Evolutionary conservation across 2,888 invertebrate genomes (phyloP), one percentile per base, ranked within the genome.

Genomic region (Elysia crispata): DNA sequence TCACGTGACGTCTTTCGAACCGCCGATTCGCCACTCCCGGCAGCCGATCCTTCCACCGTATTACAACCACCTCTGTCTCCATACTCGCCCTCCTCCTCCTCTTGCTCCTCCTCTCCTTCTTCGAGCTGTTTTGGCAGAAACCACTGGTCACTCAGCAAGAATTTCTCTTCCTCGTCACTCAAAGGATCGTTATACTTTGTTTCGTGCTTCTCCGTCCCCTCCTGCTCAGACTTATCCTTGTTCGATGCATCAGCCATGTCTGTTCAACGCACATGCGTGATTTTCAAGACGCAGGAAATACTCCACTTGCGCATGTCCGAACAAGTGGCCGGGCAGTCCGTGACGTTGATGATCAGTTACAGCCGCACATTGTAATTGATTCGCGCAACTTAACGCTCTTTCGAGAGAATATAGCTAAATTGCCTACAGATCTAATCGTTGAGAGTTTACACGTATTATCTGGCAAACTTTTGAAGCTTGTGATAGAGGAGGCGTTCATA

Each of bases 61-160:
- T 20, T 25, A 28, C 25, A 15, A 6, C 25, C 18, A 5, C 67
- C 30, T 23, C 67, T 23, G 18, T 15, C 25, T 28, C 25, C 30
- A 8, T 18, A 1, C n/a, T 5, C 1, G 54, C 20, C 70, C 30
- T 41, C 33, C 20, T 70, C 70, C 41, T 31, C 30, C 5, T 15
- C 30, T 5, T 66, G 8, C 18, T 30, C 30, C 28, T 13, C 30
- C 3, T 66, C 66, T 13, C 25, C 33, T 13, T n/a, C 20, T 15
- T 1, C 70, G 15, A 6, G 41, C 11, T 3, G 3, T 11, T 41
- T 3, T 3, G 57, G 73, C 25, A 3, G 20, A 54, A 31, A 73
- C 73, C 73, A 73, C 73, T 54, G 54, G 28, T 73, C 73, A 23
- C 73, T 73, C 5, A 73, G 73, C 20, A 73, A 28, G 28, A 54